Conservation (phyloP, 2,888 invertebrate genomes). For the Sarcophaga carnaria region DNA sequence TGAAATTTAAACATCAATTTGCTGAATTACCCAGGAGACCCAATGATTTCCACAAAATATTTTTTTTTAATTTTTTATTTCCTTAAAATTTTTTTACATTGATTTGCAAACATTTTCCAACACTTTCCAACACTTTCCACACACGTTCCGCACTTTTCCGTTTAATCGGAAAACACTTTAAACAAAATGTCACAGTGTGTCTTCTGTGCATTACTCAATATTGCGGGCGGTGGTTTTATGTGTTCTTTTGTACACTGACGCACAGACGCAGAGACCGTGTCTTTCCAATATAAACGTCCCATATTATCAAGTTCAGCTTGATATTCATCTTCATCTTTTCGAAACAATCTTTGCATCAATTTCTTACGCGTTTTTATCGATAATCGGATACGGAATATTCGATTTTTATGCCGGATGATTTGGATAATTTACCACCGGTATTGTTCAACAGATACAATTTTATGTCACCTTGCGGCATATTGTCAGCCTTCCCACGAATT, state of each 20-base stretch:
- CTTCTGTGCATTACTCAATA: not conserved
- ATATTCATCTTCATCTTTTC: not conserved
- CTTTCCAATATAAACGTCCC: conserved; percentile 18
- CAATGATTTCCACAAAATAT: too few species aligned
- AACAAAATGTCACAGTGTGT: not conserved
- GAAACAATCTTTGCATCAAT: conserved; percentile 13
- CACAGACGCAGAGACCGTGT: conserved; percentile 10
- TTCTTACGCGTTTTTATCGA: conserved; percentile 18
- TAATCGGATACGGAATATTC: conserved; percentile 49
- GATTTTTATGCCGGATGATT: conserved; percentile 49
- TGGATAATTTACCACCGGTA: not conserved
- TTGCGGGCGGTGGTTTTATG: not conserved
- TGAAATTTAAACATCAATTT: too few species aligned
- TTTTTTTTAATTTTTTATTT: too few species aligned
- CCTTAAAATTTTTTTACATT: too few species aligned
- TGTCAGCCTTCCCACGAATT: too few species aligned
- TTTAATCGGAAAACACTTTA: not conserved
- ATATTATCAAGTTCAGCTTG: conserved; percentile 20
- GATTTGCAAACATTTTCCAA: too few species aligned
- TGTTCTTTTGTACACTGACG: not conserved
- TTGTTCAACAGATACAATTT: conserved; percentile 14
- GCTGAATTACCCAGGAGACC: too few species aligned
- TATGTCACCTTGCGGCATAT: not conserved
- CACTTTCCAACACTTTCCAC: too few species aligned
- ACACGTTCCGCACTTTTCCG: too few species aligned